Evolutionary conservation across 1,140 invertebrate genomes (phyloP).

Genomic region (Drosophila santomea): DNA sequence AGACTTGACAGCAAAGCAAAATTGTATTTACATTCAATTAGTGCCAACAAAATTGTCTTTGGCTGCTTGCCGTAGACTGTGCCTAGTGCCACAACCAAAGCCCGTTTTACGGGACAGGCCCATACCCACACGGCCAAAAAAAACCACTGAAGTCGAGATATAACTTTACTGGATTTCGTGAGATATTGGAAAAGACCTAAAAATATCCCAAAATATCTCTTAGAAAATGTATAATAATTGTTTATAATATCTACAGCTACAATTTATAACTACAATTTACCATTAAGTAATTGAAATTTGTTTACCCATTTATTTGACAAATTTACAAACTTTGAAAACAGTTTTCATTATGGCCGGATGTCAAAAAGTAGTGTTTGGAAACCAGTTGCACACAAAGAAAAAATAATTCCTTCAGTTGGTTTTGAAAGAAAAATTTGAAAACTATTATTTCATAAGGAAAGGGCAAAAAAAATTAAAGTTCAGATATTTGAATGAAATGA

Average conservation of each 20-base stretch:
- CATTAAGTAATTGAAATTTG: neutral
- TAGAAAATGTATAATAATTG: neutral
- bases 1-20: constrained; percentile 83
- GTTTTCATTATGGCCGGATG: neutral
- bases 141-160: constrained; percentile 10
- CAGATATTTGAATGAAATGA: no score
- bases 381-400: neutral
- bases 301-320: neutral
- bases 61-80: constrained; percentile 72
- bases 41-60: constrained; percentile 83
- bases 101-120: constrained; percentile 4
- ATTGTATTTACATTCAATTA: constrained; percentile 84
- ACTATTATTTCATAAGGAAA: neutral
- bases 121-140: constrained; percentile 24
- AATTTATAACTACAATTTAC: neutral
- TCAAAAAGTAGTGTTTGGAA: neutral
- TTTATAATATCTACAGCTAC: neutral
- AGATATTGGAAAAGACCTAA: no score
- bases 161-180: neutral
- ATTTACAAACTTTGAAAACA: neutral
- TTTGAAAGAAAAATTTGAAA: no score
- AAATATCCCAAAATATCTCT: neutral
- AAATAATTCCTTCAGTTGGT: no score
- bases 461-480: no score
- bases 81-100: constrained; percentile 48